phyloP scores from a whole-genome alignment of 2,888 invertebrate species.

The Scotopteryx bipunctaria region DNA sequence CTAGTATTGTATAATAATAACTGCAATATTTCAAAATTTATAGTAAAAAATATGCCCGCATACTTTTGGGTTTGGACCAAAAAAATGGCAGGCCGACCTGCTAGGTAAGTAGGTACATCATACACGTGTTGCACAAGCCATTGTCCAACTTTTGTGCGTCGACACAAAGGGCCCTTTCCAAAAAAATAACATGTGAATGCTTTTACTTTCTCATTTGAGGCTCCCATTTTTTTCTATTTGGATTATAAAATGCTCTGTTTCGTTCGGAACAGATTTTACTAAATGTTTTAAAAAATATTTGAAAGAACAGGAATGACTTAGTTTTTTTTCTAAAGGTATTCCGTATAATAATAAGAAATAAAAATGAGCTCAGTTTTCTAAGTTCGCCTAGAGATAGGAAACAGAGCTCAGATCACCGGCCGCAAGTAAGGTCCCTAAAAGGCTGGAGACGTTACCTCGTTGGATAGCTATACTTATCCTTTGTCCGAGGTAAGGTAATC shows the following conservation, averaged over 20 bases:
- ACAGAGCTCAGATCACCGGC: too few relatives aligned
- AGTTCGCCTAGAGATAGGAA: too few relatives aligned
- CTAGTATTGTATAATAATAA: too few relatives aligned
- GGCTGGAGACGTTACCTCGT: too few relatives aligned
- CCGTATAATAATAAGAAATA: too few relatives aligned
- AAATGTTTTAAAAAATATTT: neutral
- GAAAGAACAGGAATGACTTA: too few relatives aligned
- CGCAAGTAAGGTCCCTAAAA: too few relatives aligned
- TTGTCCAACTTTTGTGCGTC: constrained; percentile 55
- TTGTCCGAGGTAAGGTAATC: too few relatives aligned
- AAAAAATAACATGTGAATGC: constrained; percentile 65
- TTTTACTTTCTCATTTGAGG: constrained; percentile 66
- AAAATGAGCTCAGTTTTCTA: too few relatives aligned
- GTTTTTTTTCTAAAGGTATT: too few relatives aligned
- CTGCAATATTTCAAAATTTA: too few relatives aligned
- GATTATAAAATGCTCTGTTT: constrained; percentile 13
- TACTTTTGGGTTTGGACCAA: constrained; percentile 10
- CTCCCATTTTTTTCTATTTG: constrained; percentile 6
- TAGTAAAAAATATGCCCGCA: constrained; percentile 16
- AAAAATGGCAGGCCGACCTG: constrained; percentile 44
- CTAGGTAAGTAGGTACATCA: constrained; percentile 29
- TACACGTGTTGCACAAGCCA: constrained; percentile 65
- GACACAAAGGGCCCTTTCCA: constrained; percentile 51
- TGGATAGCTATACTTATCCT: too few relatives aligned
- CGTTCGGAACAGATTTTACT: neutral